A percentile compares a stretch with the other conserved stretches of the same genome.
Conservation (phyloP, 2,888 invertebrate species). For the Rhyacophila evoluta region DNA sequence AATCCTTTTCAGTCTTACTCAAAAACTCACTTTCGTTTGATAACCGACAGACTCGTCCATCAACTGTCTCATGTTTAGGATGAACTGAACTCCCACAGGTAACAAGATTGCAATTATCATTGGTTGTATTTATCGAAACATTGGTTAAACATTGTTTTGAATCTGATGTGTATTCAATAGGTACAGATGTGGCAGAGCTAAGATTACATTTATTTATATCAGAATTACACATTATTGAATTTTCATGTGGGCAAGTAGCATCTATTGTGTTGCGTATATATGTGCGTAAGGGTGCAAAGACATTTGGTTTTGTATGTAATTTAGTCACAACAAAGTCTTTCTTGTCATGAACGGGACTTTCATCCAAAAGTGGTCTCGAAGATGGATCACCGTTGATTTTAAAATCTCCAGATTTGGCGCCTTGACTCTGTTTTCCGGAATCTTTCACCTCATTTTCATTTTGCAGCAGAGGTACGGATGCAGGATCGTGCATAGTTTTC, state of each 20-base stretch:
- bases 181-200: not conserved
- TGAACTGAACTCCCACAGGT: not conserved
- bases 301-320: not conserved
- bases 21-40: not conserved
- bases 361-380: conserved; percentile 41
- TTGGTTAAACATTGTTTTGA: too few species aligned
- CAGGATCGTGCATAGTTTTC: conserved; percentile 60
- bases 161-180: not conserved
- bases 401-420: conserved; percentile 29
- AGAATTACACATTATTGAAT: not conserved
- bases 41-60: not conserved
- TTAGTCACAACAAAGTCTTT: conserved; percentile 32
- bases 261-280: not conserved
- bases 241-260: not conserved
- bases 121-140: not conserved
- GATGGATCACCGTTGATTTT: conserved; percentile 42
- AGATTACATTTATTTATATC: not conserved
- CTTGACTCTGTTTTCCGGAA: conserved; percentile 31
- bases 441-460: conserved; percentile 60
- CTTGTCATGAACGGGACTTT: conserved; percentile 46
- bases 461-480: conserved; percentile 65
- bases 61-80: not conserved
- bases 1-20: not conserved
- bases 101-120: not conserved
- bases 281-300: not conserved